phyloP scores from a whole-genome alignment of 2,797 vertebrate genomes.

The Mormyrus proboscirostris region DNA sequence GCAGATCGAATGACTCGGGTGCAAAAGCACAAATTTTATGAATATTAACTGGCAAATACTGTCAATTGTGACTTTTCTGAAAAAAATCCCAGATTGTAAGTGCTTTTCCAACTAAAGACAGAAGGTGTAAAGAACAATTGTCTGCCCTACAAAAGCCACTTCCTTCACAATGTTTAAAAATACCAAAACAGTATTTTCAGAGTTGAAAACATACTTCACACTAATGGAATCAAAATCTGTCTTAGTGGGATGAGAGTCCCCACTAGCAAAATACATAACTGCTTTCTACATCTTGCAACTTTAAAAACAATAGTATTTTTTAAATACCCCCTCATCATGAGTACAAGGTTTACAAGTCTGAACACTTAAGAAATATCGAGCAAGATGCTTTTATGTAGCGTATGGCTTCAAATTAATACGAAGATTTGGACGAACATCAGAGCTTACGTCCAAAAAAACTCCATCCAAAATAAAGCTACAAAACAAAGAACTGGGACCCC shows the following conservation, averaged over 20 bases:
- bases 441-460: neutral
- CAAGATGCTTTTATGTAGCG: neutral
- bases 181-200: neutral
- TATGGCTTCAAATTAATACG: neutral
- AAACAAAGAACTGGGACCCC: neutral
- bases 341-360: neutral
- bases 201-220: neutral
- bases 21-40: neutral
- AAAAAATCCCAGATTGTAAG: neutral
- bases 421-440: neutral
- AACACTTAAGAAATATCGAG: neutral
- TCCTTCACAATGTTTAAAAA: neutral
- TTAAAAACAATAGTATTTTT: neutral
- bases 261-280: neutral
- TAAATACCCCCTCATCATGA: neutral
- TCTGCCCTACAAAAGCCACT: neutral
- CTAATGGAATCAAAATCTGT: neutral
- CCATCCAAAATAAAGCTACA: neutral
- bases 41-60: neutral
- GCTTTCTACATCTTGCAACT: neutral
- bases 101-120: neutral
- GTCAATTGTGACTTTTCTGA: neutral
- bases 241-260: neutral
- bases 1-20: neutral
- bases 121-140: neutral